A percentile compares a stretch with the other conserved stretches of the same genome.
Conservation (phyloP, 1,140 invertebrate genomes). For the Bombus superbus region DNA sequence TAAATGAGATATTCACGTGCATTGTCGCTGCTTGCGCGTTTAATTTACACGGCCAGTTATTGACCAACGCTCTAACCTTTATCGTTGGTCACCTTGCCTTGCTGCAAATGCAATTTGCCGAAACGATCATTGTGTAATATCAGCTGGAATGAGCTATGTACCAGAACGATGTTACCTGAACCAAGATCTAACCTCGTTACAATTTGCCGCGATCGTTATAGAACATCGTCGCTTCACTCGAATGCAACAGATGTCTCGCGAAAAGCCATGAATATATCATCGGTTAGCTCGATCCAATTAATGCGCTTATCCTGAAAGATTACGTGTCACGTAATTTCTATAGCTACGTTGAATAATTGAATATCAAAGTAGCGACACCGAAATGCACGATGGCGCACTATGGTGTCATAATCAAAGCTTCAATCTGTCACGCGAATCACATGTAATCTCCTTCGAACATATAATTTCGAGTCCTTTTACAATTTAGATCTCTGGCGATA, state of each 20-base stretch:
- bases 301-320: background rate
- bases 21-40: background rate
- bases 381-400: background rate
- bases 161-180: slow-evolving; percentile 16
- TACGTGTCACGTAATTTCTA: background rate
- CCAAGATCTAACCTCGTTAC: slow-evolving; percentile 31
- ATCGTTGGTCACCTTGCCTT: background rate
- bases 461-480: no score
- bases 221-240: background rate
- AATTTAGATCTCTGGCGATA: background rate
- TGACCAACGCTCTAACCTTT: background rate
- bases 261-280: slow-evolving; percentile 4
- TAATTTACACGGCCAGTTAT: background rate
- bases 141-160: slow-evolving; percentile 12
- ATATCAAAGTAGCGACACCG: background rate
- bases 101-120: slow-evolving; percentile 18
- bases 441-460: background rate
- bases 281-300: slow-evolving; percentile 23
- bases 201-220: slow-evolving; percentile 47
- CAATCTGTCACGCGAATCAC: background rate
- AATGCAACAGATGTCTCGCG: slow-evolving; percentile 53
- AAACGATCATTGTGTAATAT: slow-evolving; percentile 27
- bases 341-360: background rate
- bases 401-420: background rate
- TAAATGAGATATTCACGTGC: background rate